phyloP scores from a whole-genome alignment of 2,888 invertebrate species.

The Drosophila ustulata region DNA sequence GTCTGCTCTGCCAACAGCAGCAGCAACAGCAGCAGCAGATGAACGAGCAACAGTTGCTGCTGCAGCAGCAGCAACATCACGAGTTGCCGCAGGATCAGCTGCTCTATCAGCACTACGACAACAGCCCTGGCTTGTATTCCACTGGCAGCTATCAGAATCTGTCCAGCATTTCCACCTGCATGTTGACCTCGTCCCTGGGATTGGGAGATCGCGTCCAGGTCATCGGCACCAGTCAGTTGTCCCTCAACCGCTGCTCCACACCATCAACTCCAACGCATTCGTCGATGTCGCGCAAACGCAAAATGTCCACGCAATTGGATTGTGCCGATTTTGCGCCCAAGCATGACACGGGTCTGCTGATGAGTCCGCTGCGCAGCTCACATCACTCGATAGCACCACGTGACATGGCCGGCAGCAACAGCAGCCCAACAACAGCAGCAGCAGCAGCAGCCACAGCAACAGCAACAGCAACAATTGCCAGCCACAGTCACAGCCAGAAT shows the following conservation, averaged over 20 bases:
- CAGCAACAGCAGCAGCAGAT: conserved; percentile 54
- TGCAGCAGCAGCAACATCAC: conserved; percentile 51
- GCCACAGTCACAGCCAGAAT: conserved; percentile 27
- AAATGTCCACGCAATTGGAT: conserved; percentile 82
- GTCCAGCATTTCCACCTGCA: conserved; percentile 69
- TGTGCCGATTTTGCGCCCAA: conserved; percentile 79
- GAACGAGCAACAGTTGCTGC: conserved; percentile 24
- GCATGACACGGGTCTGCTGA: conserved; percentile 79
- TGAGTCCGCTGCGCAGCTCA: conserved; percentile 74
- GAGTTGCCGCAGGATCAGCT: conserved; percentile 59
- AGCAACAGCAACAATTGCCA: conserved; percentile 34
- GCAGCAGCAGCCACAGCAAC: conserved; percentile 31
- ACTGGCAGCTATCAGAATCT: conserved; percentile 68
- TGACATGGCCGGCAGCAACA: conserved; percentile 10
- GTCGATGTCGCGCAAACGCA: conserved; percentile 80
- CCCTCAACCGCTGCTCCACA: conserved; percentile 73
- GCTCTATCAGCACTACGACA: conserved; percentile 62
- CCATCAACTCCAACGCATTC: conserved; percentile 79
- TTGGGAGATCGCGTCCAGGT: conserved; percentile 80
- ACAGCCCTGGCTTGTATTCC: conserved; percentile 58
- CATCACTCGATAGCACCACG: conserved; percentile 55
- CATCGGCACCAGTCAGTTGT: conserved; percentile 78
- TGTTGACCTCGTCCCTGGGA: conserved; percentile 75
- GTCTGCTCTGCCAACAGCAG: conserved; percentile 65
- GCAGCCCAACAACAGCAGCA: conserved; percentile 20